phyloP scores from a whole-genome alignment of 2,888 invertebrate genomes.

The Megalurothrips usitatus region DNA sequence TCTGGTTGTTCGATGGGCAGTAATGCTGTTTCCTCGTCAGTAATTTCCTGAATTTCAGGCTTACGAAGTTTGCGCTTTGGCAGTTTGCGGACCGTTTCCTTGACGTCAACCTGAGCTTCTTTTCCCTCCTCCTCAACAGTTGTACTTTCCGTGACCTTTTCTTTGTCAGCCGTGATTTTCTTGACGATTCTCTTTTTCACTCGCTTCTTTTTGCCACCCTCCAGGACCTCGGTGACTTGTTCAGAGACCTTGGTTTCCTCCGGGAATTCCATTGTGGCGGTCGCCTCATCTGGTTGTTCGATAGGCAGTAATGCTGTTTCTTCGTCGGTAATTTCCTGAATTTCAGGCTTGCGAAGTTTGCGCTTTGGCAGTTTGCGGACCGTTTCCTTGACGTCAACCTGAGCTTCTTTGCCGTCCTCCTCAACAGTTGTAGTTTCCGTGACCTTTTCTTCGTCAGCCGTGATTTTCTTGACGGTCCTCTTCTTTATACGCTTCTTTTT shows the following conservation, averaged over 20 bases:
- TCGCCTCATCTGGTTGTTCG: constrained; percentile 39
- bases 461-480: constrained; percentile 30
- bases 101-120: background rate
- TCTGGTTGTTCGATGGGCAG: constrained; percentile 34
- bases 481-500: constrained; percentile 32
- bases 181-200: background rate
- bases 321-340: background rate
- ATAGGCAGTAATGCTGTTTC: background rate
- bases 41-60: background rate
- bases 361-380: background rate
- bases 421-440: background rate
- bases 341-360: background rate
- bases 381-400: background rate
- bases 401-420: background rate
- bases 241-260: constrained; percentile 31
- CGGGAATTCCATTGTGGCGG: constrained; percentile 33
- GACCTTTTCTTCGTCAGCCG: background rate
- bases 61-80: background rate
- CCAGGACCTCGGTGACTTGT: background rate
- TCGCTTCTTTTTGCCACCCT: background rate
- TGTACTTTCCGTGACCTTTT: constrained; percentile 41
- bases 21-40: constrained; percentile 28
- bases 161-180: constrained; percentile 41
- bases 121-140: constrained; percentile 36
- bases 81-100: background rate